Evolutionary conservation across 2,888 invertebrate genomes (phyloP).

Genomic region (Caenorhabditis wallacei): DNA sequence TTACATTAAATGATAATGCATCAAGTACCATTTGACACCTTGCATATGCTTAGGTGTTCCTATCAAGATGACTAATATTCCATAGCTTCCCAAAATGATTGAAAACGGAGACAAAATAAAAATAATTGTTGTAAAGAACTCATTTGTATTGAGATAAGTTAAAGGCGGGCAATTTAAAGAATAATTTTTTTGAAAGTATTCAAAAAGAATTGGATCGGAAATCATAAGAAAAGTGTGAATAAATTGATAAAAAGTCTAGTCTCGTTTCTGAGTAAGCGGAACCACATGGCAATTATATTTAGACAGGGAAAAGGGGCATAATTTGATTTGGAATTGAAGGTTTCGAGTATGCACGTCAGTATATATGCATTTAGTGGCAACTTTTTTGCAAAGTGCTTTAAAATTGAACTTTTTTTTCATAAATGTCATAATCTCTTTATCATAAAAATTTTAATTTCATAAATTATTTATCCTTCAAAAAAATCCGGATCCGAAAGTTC

Average conservation of each 20-base stretch:
- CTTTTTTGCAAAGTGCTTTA: no score
- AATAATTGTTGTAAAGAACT: neutral
- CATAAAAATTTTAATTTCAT: neutral
- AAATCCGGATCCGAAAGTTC: conserved; percentile 51
- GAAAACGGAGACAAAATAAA: conserved; percentile 16
- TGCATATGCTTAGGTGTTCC: conserved; percentile 12
- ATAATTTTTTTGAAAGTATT: neutral
- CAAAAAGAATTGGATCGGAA: neutral
- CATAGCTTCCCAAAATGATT: conserved; percentile 17
- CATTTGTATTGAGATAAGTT: neutral
- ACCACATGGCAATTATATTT: no score
- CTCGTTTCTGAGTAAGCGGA: no score
- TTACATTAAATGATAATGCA: conserved; percentile 16
- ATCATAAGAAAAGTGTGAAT: neutral
- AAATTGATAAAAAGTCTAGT: no score
- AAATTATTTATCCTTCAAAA: conserved; percentile 15
- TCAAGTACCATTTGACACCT: conserved; percentile 16
- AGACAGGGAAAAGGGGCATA: no score
- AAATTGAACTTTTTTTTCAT: neutral
- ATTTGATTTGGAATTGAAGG: no score
- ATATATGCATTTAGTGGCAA: no score
- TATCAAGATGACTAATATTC: conserved; percentile 5
- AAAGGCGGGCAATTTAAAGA: neutral
- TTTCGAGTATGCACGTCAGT: no score
- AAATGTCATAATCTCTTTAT: neutral